Base-by-base conservation (phyloP, 2,888 invertebrate species). In the Lissonota sp. region DNA sequence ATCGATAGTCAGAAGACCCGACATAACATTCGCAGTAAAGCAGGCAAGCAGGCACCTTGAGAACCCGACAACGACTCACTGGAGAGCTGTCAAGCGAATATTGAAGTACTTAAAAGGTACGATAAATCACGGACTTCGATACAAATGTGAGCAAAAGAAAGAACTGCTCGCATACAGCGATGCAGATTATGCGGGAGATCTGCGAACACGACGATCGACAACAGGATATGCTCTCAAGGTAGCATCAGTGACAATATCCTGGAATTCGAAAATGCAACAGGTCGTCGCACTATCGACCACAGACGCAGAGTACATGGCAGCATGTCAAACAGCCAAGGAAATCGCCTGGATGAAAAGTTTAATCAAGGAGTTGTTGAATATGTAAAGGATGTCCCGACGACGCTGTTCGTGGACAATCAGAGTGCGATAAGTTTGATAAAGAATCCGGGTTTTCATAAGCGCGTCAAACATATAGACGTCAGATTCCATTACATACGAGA, bases 261-360 rank as follows among this genome's bases (percentile, higher is more conserved):
- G 83, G 83, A 44, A 70, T 44, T 82, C 82, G 6, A 44, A 79
- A 64, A 74, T 79, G 26, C 88, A n/a, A n/a, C n/a, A n/a, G n/a
- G n/a, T n/a, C n/a, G n/a, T n/a, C n/a, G n/a, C n/a, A n/a, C n/a
- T n/a, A n/a, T n/a, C n/a, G n/a, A n/a, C n/a, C n/a, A n/a, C n/a
- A n/a, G n/a, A n/a, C n/a, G n/a, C n/a, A n/a, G n/a, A n/a, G n/a
- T n/a, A n/a, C n/a, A n/a, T n/a, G n/a, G n/a, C n/a, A n/a, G n/a
- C n/a, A n/a, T n/a, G n/a, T n/a, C n/a, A n/a, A n/a, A n/a, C n/a
- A n/a, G n/a, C n/a, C n/a, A n/a, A n/a, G n/a, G n/a, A n/a, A n/a
- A n/a, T n/a, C n/a, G n/a, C n/a, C n/a, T n/a, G n/a, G n/a, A n/a
- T n/a, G n/a, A n/a, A n/a, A n/a, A n/a, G n/a, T n/a, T n/a, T n/a